Conservation (phyloP, 2,797 vertebrate species). For the Agapornis canus region DNA sequence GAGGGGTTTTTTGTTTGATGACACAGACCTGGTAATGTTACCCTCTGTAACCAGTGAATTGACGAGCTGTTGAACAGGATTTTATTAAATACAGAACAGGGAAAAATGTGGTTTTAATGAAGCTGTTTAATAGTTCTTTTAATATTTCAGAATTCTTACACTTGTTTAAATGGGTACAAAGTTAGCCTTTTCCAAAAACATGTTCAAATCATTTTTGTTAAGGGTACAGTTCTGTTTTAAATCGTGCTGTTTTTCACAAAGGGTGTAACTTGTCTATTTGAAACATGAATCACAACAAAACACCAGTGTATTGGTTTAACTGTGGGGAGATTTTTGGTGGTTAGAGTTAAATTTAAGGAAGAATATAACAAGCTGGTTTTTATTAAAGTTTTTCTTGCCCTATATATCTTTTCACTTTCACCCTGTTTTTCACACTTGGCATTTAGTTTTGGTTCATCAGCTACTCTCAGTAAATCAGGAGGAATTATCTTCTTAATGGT, state of each 20-base stretch:
- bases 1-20: not conserved
- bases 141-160: not conserved
- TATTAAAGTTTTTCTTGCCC: not conserved
- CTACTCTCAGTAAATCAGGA: not conserved
- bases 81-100: not conserved
- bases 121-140: not conserved
- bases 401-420: not conserved
- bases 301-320: not conserved
- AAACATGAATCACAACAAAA: not conserved
- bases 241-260: not conserved
- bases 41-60: not conserved
- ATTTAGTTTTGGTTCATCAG: not conserved
- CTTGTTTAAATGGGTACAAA: not conserved
- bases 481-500: not conserved
- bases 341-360: not conserved
- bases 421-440: not conserved
- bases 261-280: not conserved
- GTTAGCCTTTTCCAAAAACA: not conserved
- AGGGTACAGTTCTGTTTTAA: not conserved
- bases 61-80: not conserved
- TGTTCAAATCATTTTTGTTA: not conserved
- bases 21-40: not conserved
- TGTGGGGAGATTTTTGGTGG: not conserved
- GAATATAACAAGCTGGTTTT: not conserved
- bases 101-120: not conserved